phyloP scores from a whole-genome alignment of 1,140 invertebrate genomes.

The Magallana angulata region DNA sequence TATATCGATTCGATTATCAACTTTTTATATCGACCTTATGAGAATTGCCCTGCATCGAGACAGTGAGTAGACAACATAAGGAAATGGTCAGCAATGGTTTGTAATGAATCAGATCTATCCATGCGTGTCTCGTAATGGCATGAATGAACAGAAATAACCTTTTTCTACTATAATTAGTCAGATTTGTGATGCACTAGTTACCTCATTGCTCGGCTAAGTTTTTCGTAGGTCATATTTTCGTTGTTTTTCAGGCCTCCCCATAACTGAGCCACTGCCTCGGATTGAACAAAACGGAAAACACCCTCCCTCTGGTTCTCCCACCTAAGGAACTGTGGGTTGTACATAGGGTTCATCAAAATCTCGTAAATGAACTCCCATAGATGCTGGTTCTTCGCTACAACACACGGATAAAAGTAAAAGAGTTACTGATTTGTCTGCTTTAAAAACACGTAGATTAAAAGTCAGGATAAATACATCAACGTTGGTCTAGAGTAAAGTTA shows the following conservation, averaged over 20 bases:
- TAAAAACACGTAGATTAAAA: conserved; percentile 3
- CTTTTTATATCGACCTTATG: conserved; percentile 19
- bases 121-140: neutral
- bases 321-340: conserved; percentile 81
- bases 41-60: neutral
- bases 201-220: conserved; percentile 95
- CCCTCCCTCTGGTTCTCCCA: conserved; percentile 94
- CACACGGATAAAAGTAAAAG: neutral
- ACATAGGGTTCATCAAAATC: conserved; percentile 73
- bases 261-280: conserved; percentile 91
- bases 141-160: neutral
- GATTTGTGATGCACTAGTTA: conserved; percentile 69
- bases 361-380: conserved; percentile 78
- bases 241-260: conserved; percentile 94
- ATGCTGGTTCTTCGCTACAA: conserved; percentile 74
- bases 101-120: conserved; percentile 10
- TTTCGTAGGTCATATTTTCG: conserved; percentile 95
- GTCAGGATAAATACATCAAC: neutral
- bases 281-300: conserved; percentile 91
- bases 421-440: no score
- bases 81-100: conserved; percentile 4
- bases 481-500: neutral
- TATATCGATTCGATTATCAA: neutral
- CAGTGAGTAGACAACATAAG: neutral
- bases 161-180: neutral